These are phyloP conservation scores for Agelas oroides DNA, from an alignment of 37 sponge, comb jelly and placozoan genomes.

Conservation along the genomic window DNA sequence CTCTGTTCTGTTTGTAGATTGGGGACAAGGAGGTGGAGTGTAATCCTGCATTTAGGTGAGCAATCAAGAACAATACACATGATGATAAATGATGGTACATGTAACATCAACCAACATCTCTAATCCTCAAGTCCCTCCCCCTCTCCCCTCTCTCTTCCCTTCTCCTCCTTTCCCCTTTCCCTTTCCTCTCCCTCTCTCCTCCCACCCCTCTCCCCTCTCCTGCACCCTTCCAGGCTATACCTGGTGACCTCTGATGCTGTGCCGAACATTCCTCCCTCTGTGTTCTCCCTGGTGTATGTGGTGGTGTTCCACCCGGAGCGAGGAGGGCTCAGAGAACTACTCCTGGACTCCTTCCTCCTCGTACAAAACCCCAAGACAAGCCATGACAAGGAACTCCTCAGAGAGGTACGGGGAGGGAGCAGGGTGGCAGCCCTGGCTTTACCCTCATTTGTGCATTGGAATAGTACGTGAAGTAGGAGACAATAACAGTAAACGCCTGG, in stretches of 20 bases:
- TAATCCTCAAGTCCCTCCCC: too few relatives aligned
- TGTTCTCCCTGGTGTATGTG: constrained; percentile 15
- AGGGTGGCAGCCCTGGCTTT: not conserved
- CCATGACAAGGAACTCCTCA: constrained; percentile 56
- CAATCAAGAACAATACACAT: constrained; percentile 12
- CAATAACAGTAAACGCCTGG: too few relatives aligned
- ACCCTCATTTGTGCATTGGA: too few relatives aligned
- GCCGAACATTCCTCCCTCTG: not conserved
- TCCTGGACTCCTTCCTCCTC: constrained; percentile 60
- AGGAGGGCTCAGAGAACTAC: constrained; percentile 51
- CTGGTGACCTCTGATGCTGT: constrained; percentile 12
- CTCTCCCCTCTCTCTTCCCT: constrained; percentile 1
- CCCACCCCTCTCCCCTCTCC: not conserved
- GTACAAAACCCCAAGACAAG: constrained; percentile 65
- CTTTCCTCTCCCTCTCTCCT: too few relatives aligned
- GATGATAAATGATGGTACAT: not conserved
- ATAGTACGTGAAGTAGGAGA: too few relatives aligned
- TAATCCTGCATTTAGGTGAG: constrained; percentile 62
- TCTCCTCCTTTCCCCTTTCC: not conserved
- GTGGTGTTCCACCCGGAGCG: constrained; percentile 65
- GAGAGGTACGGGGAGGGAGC: constrained; percentile 12
- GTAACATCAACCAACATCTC: too few relatives aligned
- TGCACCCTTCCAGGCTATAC: not conserved
- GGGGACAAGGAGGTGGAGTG: constrained; percentile 68
- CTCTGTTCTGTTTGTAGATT: constrained; percentile 42